Evolutionary conservation across 2,797 vertebrate genomes (phyloP), one percentile per base, ranked within the genome.

Genomic region (Limosa lapponica): DNA sequence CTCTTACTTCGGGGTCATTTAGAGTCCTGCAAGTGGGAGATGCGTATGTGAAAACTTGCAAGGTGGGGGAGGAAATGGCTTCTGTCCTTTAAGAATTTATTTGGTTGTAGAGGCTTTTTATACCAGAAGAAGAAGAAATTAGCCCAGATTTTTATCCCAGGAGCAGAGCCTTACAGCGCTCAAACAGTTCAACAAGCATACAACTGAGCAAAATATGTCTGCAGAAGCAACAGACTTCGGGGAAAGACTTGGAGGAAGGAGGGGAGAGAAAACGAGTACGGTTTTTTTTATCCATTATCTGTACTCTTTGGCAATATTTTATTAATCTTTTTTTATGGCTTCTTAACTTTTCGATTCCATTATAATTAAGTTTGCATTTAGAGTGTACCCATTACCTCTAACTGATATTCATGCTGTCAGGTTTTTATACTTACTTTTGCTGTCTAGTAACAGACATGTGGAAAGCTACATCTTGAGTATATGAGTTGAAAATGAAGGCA

Each of bases 321-420:
- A 93, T 95, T 96, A 44, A 78, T 92, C 17, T 1, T 39, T 92
- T 95, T 90, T 91, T 59, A 93, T 95, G 61, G 23, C 72, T 92
- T 84, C 83, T 94, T 96, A 96, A 91, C 73, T 92, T 96, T 82
- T 54, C 78, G 72, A 67, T 96, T 96, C 78, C 74, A 6, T 95
- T 94, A 58, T 91, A 93, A 95, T 96, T 79, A 96, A 72, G 91
- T 95, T 96, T 96, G 77, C 78, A 75, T 89, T 95, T 86, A 67
- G 51, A 77, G 7, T 44, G 36, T 75, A 74, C 69, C 77, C 64
- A 61, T 95, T 96, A 95, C 74, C 30, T 94, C 19, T 30, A 79
- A 73, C 72, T 89, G 23, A 3, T 88, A 90, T 94, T 96, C 89
- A 90, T 89, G 10, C 58, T 97, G 92, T 89, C 94, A 93, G 51